Evolutionary conservation across 1,140 invertebrate genomes (phyloP), one percentile per base, ranked within the genome.

Genomic region (Caerostris darwini): DNA sequence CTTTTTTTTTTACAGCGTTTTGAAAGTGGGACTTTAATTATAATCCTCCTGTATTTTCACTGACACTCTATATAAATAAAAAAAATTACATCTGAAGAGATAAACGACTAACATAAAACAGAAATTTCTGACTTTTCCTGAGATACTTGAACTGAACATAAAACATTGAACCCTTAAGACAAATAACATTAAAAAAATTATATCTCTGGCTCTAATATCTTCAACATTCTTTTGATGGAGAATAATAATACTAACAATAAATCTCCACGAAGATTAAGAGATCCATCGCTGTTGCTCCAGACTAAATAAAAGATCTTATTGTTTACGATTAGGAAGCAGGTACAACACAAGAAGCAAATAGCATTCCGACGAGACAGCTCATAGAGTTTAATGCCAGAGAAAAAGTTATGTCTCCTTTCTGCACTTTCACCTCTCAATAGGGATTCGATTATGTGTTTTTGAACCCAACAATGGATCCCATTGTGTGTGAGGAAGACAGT

Each of bases 401-500:
- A 17, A n/a, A 67, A 17, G 61, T 67, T 67, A 67, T 5, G n/a
- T 77, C 34, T 19, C 12, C 34, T 12, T 2, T 10, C 34, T 50
- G 10, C 71, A 77, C 71, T 77, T 77, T 77, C 71, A 77, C 71
- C 71, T 50, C 34, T 77, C 53, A 12, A 10, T 12, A 77, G 7
- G 8, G 71, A 77, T 77, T 12, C 19, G 50, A 77, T 77, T 77
- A 77, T 77, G 71, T 3, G 53, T 77, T 53, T 77, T 77, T 50
- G 54, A 57, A 57, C 53, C n/a, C 17, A n/a, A 85, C 57, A 58
- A 58, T 58, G 57, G 71, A 77, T 77, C 7, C 64, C 58, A 85
- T 85, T 85, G 82, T 85, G 59, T 67, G 58, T 67, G 54, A 17
- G 19, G 17, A 85, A 85, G 14, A 58, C 12, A 85, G n/a, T 56